Evolutionary conservation across 2,888 invertebrate species (phyloP), one percentile per base, ranked within the genome.

Genomic region (Tetramorium bicarinatum): DNA sequence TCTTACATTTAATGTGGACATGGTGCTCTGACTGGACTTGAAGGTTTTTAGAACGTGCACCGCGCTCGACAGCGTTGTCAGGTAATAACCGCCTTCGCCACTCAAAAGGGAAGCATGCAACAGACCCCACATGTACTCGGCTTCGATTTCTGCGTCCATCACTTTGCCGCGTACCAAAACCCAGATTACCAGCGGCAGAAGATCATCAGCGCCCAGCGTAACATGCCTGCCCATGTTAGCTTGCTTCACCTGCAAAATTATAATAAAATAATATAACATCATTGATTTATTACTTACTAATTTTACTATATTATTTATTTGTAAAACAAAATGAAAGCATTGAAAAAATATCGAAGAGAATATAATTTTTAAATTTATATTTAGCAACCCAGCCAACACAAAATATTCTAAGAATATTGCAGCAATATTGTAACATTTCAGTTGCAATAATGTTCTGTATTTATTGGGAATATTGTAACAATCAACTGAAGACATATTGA

Each of bases 101-200:
- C 98, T 98, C 71, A 99, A 96, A 75, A 99, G 95, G 0, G 98
- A 98, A 1, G 98, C 98, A 84, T 99, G 99, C 52, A 99, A 95
- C 56, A 99, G 96, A 3, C 97, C 99, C 96, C 99, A 99, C 98
- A 99, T 99, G 94, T 99, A 98, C 94, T 99, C 99, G 0, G 99
- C 98, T 94, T 99, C 99, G 82, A 99, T 97, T 95, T 99, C 99
- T 0, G 98, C 99, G 47, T 98, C 97, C 9, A 99, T 97, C 91
- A 99, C 97, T 52, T 98, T 97, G 90, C 98, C 98, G 87, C 98
- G 97, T 1, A 99, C 98, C 89, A 99, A 96, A 13, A 99, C 97
- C 97, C 98, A 99, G 80, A 99, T 98, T 71, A 99, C 96, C 82
- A 99, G 96, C 0, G 99, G 99, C 80, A 99, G 96, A 87, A 99